These are phyloP conservation scores for Heteronetta atricapilla DNA, from an alignment of 2,113 vertebrate species.

Conservation along the genomic window DNA sequence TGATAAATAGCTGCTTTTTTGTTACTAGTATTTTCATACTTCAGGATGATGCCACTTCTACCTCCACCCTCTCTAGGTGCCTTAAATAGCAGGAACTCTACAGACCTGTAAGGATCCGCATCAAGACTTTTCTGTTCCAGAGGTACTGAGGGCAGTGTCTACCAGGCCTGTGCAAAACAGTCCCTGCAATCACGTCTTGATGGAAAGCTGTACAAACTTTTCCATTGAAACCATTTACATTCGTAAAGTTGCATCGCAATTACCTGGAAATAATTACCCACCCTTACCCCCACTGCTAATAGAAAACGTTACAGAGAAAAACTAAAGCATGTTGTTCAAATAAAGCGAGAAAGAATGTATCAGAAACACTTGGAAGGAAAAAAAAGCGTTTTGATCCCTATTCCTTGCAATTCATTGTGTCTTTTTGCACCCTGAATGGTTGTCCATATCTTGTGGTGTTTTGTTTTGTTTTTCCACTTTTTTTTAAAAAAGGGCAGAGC, in stretches of 20 bases:
- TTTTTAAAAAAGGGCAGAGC: not conserved
- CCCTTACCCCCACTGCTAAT: accelerated
- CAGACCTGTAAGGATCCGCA: accelerated
- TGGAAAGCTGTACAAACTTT: not conserved
- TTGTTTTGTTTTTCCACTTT: not conserved
- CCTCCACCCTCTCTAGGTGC: not conserved
- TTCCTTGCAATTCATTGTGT: not conserved
- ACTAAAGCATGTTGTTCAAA: no score
- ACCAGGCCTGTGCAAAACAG: not conserved
- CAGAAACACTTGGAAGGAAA: not conserved
- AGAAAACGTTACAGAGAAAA: not conserved
- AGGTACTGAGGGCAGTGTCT: not conserved
- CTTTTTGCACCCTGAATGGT: not conserved
- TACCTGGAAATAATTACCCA: not conserved
- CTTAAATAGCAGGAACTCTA: not conserved
- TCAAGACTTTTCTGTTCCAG: not conserved
- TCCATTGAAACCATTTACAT: not conserved
- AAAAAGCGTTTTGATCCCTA: no score
- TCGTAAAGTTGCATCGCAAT: not conserved
- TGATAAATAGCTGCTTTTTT: not conserved
- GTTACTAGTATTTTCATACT: not conserved
- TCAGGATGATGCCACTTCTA: not conserved
- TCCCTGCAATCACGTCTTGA: not conserved
- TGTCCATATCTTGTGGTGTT: not conserved
- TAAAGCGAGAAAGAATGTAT: not conserved